Evolutionary conservation across 2,888 invertebrate genomes (phyloP).

Genomic region (Hyposoter dolosus): DNA sequence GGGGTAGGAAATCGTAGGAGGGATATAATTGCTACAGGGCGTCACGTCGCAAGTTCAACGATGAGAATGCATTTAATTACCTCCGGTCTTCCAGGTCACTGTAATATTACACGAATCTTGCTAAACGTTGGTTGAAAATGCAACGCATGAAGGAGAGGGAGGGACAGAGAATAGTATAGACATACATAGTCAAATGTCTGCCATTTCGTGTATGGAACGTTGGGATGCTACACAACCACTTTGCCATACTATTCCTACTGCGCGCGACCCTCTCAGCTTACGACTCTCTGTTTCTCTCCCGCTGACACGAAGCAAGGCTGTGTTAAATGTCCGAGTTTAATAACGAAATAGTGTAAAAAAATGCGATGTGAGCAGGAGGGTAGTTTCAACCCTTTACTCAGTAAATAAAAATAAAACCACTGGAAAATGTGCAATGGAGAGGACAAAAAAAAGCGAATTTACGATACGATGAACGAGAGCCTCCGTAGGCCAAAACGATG

Average conservation of each 20-base stretch:
- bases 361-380: slow-evolving; percentile 29
- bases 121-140: slow-evolving; percentile 55
- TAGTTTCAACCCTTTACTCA: slow-evolving; percentile 16
- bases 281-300: slow-evolving; percentile 30
- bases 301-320: slow-evolving; percentile 12
- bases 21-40: slow-evolving; percentile 56
- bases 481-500: slow-evolving; percentile 11
- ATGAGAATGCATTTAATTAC: slow-evolving; percentile 61
- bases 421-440: slow-evolving; percentile 7
- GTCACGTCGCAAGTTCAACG: slow-evolving; percentile 52
- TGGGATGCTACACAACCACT: slow-evolving; percentile 48
- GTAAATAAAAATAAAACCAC: slow-evolving; percentile 37
- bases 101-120: slow-evolving; percentile 61
- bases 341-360: slow-evolving; percentile 64
- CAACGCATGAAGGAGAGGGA: slow-evolving; percentile 3
- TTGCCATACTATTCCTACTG: slow-evolving; percentile 6
- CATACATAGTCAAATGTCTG: slow-evolving; percentile 18
- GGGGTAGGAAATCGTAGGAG: slow-evolving; percentile 10
- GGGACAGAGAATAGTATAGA: background rate
- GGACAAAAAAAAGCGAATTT: slow-evolving; percentile 21
- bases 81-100: slow-evolving; percentile 35
- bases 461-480: slow-evolving; percentile 24
- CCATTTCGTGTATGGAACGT: slow-evolving; percentile 18
- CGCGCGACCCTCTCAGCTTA: background rate
- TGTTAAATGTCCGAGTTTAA: slow-evolving; percentile 64